Evolutionary conservation across 2,113 vertebrate species (phyloP).

Genomic region (Oenanthe oenanthe): DNA sequence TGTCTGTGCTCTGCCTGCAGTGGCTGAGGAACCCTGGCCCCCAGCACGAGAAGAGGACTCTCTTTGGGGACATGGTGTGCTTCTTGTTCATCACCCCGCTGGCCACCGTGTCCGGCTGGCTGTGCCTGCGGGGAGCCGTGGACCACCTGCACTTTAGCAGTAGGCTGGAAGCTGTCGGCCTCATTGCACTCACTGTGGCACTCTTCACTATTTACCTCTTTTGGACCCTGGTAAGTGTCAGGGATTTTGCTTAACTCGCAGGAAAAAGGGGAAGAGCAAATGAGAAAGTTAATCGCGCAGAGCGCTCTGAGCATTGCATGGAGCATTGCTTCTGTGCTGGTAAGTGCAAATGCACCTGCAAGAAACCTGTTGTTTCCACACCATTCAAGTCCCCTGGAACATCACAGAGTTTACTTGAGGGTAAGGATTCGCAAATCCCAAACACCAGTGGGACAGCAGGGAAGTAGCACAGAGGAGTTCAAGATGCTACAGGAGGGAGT

Average conservation of each 20-base stretch:
- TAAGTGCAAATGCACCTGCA: neutral
- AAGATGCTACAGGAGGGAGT: neutral
- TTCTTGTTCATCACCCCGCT: conserved; percentile 84
- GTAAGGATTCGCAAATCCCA: neutral
- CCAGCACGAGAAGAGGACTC: conserved; percentile 81
- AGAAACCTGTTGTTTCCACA: neutral
- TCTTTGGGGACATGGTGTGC: conserved; percentile 85
- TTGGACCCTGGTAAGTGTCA: conserved; percentile 83
- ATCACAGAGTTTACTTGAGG: neutral
- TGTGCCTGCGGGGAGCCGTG: conserved; percentile 82
- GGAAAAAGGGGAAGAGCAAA: neutral
- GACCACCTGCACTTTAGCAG: conserved; percentile 87
- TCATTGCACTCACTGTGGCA: conserved; percentile 85
- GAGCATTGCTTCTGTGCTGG: neutral
- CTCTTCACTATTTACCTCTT: conserved; percentile 89
- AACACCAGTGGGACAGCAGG: neutral
- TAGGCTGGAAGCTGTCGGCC: conserved; percentile 82
- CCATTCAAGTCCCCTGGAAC: neutral
- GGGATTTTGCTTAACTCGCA: neutral
- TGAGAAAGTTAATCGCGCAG: rapidly evolving
- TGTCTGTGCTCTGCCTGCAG: conserved; percentile 61
- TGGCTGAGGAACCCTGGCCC: conserved; percentile 83
- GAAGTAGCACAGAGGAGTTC: neutral
- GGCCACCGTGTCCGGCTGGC: conserved; percentile 82
- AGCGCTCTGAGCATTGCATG: rapidly evolving